Conservation (phyloP, 2,888 invertebrate genomes). For the Pseudeuparius sepicola region DNA sequence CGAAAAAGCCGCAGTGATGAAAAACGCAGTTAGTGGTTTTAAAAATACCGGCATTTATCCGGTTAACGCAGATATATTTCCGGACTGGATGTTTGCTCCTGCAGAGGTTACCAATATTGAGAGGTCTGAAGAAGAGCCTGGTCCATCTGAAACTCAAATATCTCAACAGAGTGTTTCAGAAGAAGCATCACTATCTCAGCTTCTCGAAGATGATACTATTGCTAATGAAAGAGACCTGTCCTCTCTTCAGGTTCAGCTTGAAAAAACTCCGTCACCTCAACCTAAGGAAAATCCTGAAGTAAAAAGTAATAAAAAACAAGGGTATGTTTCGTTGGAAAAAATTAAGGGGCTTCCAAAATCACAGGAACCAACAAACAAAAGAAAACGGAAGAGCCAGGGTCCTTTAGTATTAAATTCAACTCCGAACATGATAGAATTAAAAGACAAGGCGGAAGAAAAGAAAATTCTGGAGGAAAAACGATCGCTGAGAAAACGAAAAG, state of each 20-base stretch:
- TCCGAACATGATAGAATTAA: conserved; percentile 2
- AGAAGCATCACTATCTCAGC: too few species aligned
- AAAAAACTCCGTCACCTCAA: conserved; percentile 4
- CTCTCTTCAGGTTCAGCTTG: not conserved
- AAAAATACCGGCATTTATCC: conserved; percentile 6
- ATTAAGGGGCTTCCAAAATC: too few species aligned
- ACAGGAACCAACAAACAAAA: not conserved
- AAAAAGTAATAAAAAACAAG: too few species aligned
- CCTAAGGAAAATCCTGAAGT: too few species aligned
- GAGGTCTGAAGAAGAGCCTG: too few species aligned
- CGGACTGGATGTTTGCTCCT: conserved; percentile 1
- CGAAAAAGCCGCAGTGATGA: conserved; percentile 8
- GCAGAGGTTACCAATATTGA: conserved; percentile 1
- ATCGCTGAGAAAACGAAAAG: conserved; percentile 4
- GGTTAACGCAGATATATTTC: conserved; percentile 5
- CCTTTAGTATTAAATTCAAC: conserved; percentile 2
- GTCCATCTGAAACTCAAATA: too few species aligned
- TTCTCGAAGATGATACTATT: too few species aligned
- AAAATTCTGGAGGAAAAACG: too few species aligned
- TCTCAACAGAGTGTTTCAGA: too few species aligned
- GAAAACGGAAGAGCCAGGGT: conserved; percentile 1
- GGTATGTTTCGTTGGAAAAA: too few species aligned
- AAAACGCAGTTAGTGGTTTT: conserved; percentile 6
- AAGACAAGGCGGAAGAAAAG: conserved; percentile 8
- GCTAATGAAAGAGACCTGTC: too few species aligned